These are phyloP conservation scores for Heptranchias perlo DNA, from an alignment of 2,113 vertebrate species.

Conservation along the genomic window DNA sequence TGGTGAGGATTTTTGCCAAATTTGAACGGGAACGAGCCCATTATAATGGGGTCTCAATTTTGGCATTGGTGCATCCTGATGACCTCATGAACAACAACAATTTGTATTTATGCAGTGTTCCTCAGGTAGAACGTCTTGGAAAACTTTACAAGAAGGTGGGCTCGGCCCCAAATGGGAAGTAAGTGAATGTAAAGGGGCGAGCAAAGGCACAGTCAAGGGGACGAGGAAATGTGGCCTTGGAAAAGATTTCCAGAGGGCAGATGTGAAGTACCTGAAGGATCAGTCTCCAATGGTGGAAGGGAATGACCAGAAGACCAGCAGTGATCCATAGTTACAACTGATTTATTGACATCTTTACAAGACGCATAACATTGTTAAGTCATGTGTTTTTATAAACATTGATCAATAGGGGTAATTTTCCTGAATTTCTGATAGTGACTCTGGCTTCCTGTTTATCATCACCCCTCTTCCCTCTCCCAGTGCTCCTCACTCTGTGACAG, in stretches of 20 bases:
- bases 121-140: background rate
- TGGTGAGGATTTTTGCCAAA: background rate
- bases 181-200: background rate
- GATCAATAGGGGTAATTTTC: background rate
- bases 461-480: background rate
- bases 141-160: background rate
- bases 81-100: background rate
- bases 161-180: background rate
- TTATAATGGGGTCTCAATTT: background rate
- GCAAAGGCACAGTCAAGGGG: background rate
- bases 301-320: background rate
- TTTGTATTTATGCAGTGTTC: background rate
- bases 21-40: background rate
- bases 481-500: background rate
- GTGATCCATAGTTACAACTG: background rate
- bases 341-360: background rate
- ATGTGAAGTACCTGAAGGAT: background rate
- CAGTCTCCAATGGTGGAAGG: background rate
- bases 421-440: background rate
- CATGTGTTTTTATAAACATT: background rate
- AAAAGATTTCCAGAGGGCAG: background rate
- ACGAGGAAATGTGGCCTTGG: background rate
- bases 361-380: background rate
- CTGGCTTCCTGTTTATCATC: background rate
- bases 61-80: background rate